phyloP scores from a whole-genome alignment of 2,797 vertebrate genomes.

The Pitangus sulphuratus region DNA sequence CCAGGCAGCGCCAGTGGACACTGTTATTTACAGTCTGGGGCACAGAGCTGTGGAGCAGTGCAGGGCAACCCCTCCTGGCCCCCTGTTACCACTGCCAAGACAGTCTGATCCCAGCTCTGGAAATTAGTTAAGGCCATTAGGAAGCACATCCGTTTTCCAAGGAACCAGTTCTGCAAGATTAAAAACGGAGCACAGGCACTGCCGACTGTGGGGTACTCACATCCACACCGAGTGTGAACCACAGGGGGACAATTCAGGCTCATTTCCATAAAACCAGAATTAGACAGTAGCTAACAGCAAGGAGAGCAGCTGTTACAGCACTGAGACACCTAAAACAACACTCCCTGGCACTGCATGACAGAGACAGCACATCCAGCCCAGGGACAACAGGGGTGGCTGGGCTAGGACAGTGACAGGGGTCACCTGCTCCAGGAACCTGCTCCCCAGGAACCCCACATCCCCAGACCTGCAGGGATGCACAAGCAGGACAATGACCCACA shows the following conservation, averaged over 20 bases:
- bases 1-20: background rate
- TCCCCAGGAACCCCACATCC: background rate
- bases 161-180: background rate
- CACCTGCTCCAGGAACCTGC: background rate
- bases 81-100: background rate
- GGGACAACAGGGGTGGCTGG: fast-evolving
- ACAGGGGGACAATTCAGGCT: conserved; percentile 25
- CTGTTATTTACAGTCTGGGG: background rate
- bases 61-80: background rate
- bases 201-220: background rate
- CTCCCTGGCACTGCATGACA: fast-evolving
- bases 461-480: background rate
- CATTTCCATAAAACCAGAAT: conserved; percentile 58
- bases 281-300: background rate
- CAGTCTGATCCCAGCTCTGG: background rate
- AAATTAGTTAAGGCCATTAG: background rate
- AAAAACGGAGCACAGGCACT: background rate
- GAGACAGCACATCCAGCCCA: fast-evolving
- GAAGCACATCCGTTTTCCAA: background rate
- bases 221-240: background rate
- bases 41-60: background rate
- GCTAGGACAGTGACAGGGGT: background rate
- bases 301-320: background rate
- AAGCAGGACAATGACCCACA: fast-evolving
- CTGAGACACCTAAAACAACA: background rate